These are phyloP conservation scores for Ctenomys sociabilis DNA, from an alignment of 2,113 vertebrate species.

Conservation along the genomic window DNA sequence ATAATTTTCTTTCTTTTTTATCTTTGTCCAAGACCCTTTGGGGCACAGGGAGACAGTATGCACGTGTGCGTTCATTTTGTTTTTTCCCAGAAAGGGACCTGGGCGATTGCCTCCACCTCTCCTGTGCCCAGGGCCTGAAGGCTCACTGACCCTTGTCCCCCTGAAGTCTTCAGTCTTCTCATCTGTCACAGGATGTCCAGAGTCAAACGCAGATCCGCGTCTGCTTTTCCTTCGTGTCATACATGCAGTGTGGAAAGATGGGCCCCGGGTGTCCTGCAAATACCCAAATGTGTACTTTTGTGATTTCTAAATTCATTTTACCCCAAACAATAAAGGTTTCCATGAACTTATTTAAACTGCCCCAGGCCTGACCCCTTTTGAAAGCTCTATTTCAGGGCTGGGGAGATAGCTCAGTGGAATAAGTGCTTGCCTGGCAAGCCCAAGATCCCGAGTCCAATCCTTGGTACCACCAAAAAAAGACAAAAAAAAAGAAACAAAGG, in stretches of 20 bases:
- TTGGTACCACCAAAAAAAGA: no score
- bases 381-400: no score
- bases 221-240: background rate
- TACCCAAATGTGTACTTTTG: background rate
- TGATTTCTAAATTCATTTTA: background rate
- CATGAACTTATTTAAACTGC: background rate
- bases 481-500: no score
- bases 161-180: background rate
- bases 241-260: background rate
- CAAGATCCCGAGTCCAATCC: no score
- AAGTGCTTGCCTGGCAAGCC: no score
- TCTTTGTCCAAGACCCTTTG: background rate
- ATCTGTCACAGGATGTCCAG: fast-evolving
- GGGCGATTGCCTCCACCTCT: background rate
- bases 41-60: background rate
- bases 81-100: background rate
- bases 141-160: background rate
- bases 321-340: background rate
- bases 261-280: background rate
- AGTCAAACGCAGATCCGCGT: no score
- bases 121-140: background rate
- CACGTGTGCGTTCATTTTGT: background rate
- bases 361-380: no score
- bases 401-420: no score
- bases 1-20: background rate